Conservation (phyloP, 2,113 vertebrate species). For the Neopipo cinnamomea region DNA sequence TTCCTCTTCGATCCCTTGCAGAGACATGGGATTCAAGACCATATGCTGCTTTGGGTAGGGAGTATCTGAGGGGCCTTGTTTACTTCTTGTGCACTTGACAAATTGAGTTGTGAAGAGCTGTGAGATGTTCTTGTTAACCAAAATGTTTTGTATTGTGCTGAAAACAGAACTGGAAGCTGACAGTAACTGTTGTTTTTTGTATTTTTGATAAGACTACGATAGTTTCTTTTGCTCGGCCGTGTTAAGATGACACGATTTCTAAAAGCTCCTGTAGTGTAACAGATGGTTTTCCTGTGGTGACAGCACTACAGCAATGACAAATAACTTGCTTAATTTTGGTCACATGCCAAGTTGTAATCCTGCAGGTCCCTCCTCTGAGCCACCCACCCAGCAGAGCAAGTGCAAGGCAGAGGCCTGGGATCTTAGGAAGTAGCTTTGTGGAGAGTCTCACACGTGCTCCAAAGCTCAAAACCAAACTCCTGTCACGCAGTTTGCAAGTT, state of each 20-base stretch:
- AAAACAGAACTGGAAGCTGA: background rate
- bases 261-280: background rate
- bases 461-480: background rate
- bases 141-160: background rate
- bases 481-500: background rate
- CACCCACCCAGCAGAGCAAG: background rate
- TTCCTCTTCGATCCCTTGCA: background rate
- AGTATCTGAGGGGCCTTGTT: background rate
- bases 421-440: background rate
- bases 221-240: background rate
- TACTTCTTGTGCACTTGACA: background rate
- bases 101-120: background rate
- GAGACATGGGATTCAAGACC: background rate
- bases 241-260: background rate
- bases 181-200: background rate
- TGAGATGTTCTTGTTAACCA: background rate
- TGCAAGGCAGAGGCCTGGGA: background rate
- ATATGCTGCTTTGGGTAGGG: background rate
- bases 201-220: background rate
- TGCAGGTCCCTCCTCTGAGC: background rate
- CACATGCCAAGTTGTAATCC: background rate
- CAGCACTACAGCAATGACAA: background rate
- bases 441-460: background rate
- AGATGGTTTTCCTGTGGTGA: conserved; percentile 24
- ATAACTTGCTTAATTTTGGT: conserved; percentile 14